A percentile compares a stretch with the other conserved stretches of the same genome.
These are phyloP conservation scores for Parapristionchus giblindavisi DNA, from an alignment of 2,888 invertebrate genomes.

Conservation along the genomic window DNA sequence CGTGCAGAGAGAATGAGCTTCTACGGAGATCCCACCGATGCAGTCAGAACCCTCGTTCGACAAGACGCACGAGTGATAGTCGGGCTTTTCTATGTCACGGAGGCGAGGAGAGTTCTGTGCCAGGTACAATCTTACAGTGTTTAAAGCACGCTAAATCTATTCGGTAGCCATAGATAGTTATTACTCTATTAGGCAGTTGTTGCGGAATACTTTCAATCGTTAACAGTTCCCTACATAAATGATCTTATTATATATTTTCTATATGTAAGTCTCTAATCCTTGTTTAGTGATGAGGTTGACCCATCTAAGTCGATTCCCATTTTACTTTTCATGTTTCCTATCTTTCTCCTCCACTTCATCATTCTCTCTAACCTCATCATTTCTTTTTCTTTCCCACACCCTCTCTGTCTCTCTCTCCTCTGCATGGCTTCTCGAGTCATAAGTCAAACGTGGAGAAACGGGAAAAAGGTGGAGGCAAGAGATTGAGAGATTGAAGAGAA, in stretches of 20 bases:
- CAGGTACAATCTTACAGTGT: slow-evolving; percentile 81
- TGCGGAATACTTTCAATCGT: no score
- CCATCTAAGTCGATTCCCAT: background rate
- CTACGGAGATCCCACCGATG: slow-evolving; percentile 91
- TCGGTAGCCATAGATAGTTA: no score
- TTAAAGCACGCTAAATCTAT: no score
- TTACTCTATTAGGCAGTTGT: no score
- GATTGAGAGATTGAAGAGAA: background rate
- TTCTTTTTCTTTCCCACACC: background rate
- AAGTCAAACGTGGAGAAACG: no score
- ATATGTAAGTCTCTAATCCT: no score
- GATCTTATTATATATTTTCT: no score
- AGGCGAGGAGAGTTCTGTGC: slow-evolving; percentile 93
- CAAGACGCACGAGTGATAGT: slow-evolving; percentile 98
- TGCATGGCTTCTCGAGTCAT: no score
- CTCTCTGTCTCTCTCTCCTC: no score
- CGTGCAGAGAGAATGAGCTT: slow-evolving; percentile 97
- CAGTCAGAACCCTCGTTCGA: slow-evolving; percentile 87
- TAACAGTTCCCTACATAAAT: no score
- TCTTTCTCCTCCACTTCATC: background rate
- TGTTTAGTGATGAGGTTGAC: no score
- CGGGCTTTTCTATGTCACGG: slow-evolving; percentile 96
- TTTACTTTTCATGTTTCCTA: background rate
- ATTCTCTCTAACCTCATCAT: background rate
- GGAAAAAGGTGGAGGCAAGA: background rate